Percentiles rank a stretch among this genome's conserved stretches.
phyloP scores from a whole-genome alignment of 1,140 invertebrate species.

The Choristoneura fumiferana region DNA sequence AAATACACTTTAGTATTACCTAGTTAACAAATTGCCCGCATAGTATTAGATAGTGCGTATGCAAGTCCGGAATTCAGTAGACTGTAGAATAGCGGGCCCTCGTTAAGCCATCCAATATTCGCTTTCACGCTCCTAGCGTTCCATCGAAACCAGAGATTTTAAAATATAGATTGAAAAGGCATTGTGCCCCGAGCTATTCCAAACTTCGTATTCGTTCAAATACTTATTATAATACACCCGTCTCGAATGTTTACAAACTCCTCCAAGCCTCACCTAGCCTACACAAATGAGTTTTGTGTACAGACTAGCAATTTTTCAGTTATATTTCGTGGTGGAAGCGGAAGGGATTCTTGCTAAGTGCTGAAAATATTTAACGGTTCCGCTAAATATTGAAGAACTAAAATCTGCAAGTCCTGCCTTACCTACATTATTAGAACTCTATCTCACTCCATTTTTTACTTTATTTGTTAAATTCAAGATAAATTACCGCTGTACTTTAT shows the following conservation, averaged over 20 bases:
- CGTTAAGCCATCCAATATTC: conserved; percentile 3
- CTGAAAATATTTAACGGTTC: conserved; percentile 1
- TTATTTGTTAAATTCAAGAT: too few relatives aligned
- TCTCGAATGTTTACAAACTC: conserved; percentile 54
- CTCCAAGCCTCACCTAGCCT: conserved; percentile 22
- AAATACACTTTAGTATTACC: too few relatives aligned
- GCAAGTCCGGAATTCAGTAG: too few relatives aligned
- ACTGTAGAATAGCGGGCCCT: neutral
- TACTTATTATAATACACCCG: conserved; percentile 29
- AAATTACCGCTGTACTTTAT: too few relatives aligned
- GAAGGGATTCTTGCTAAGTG: conserved; percentile 2
- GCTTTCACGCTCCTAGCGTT: neutral
- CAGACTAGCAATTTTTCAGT: conserved; percentile 10
- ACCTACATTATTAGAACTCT: neutral
- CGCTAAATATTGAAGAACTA: conserved; percentile 3
- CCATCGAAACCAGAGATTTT: conserved; percentile 22
- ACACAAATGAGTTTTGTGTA: conserved; percentile 1
- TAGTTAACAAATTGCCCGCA: too few relatives aligned
- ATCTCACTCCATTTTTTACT: too few relatives aligned
- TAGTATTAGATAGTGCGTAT: too few relatives aligned
- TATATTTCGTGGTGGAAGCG: conserved; percentile 2
- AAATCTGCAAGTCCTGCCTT: conserved; percentile 2
- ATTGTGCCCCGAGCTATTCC: conserved; percentile 14
- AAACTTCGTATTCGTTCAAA: conserved; percentile 13
- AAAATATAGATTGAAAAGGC: conserved; percentile 26